Conservation (phyloP, 37 sponge, comb jelly and placozoan species). For the Theonella swinhoei region DNA sequence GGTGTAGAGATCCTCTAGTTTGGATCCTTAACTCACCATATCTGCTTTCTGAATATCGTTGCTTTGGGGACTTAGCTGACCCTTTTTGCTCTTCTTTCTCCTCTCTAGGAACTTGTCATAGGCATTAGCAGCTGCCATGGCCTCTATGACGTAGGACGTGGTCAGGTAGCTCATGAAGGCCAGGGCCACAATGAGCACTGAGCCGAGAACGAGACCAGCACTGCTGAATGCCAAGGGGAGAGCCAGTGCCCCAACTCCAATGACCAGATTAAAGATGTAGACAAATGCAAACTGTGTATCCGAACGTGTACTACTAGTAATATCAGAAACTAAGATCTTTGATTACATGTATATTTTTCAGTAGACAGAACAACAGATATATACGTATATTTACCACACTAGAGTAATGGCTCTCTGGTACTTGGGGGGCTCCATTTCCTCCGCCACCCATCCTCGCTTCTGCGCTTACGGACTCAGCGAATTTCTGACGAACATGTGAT, state of each 20-base stretch:
- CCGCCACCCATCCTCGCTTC: background rate
- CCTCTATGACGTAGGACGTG: slow-evolving; percentile 84
- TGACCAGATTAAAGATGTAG: slow-evolving; percentile 96
- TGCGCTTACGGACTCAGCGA: too few species aligned
- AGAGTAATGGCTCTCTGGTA: background rate
- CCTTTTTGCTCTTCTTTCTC: slow-evolving; percentile 8
- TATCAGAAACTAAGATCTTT: background rate
- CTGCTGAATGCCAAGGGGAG: slow-evolving; percentile 90
- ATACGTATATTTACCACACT: background rate
- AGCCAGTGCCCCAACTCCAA: slow-evolving; percentile 92
- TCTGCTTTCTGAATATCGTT: slow-evolving; percentile 1
- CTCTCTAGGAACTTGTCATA: slow-evolving; percentile 8
- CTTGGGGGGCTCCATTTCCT: background rate
- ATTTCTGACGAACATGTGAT: background rate
- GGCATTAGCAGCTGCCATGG: slow-evolving; percentile 95
- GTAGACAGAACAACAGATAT: background rate
- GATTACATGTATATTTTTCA: background rate
- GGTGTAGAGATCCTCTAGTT: too few species aligned
- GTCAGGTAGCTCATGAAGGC: slow-evolving; percentile 84
- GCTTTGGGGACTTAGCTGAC: background rate
- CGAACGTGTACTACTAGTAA: background rate
- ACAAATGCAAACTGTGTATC: slow-evolving; percentile 85
- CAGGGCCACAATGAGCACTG: slow-evolving; percentile 78
- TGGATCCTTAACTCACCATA: background rate
- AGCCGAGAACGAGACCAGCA: slow-evolving; percentile 86